A percentile compares a stretch with the other conserved stretches of the same genome.
phyloP scores from a whole-genome alignment of 2,797 vertebrate genomes.

The Lacerta bilineata region DNA sequence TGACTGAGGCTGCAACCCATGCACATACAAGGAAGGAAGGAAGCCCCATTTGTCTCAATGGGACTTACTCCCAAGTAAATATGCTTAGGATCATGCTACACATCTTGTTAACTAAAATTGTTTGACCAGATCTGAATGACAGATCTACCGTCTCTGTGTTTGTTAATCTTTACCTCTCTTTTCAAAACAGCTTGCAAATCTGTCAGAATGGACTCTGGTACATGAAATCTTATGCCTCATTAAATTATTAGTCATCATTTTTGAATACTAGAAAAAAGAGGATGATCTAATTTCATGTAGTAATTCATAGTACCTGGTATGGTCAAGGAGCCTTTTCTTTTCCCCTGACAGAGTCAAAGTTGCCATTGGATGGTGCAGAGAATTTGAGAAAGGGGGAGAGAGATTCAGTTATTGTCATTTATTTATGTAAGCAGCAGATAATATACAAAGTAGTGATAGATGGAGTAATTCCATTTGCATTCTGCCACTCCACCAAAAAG shows the following conservation, averaged over 20 bases:
- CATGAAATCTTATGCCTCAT: background rate
- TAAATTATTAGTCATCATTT: background rate
- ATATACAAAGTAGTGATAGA: background rate
- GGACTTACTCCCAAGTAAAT: background rate
- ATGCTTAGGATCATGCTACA: background rate
- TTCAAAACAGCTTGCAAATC: background rate
- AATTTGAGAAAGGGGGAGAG: slow-evolving; percentile 11
- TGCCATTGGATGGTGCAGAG: background rate
- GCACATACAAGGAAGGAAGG: too few relatives aligned
- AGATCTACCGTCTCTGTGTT: background rate
- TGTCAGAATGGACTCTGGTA: background rate
- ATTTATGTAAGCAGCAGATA: background rate
- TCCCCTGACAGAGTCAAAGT: slow-evolving; percentile 68
- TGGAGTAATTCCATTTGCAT: background rate
- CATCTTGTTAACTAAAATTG: background rate
- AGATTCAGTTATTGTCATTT: background rate
- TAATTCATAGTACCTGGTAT: slow-evolving; percentile 74
- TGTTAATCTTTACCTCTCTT: background rate
- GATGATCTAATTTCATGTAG: background rate
- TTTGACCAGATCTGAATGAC: background rate
- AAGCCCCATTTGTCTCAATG: background rate
- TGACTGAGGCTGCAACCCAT: background rate
- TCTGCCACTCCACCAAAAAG: background rate
- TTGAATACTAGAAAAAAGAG: background rate
- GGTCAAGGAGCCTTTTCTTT: slow-evolving; percentile 75